Conservation (phyloP, 2,797 vertebrate genomes). For the Lutjanus argentimaculatus region DNA sequence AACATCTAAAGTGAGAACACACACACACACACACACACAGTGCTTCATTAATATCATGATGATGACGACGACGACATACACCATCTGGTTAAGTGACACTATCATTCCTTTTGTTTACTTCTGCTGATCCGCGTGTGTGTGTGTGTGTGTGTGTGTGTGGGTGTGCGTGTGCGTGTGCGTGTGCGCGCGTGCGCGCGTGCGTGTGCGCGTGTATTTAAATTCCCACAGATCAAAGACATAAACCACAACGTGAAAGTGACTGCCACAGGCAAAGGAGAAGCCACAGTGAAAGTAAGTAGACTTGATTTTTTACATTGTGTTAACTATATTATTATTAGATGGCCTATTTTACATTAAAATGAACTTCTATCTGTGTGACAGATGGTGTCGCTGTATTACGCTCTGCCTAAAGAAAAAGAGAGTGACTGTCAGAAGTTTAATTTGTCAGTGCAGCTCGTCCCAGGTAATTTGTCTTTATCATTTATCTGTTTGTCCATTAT, state of each 20-base stretch:
- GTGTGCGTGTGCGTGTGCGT: not conserved
- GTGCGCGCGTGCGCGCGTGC: not conserved
- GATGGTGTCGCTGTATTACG: not conserved
- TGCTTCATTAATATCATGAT: not conserved
- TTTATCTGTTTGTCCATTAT: no score
- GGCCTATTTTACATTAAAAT: not conserved
- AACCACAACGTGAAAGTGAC: conserved; percentile 66
- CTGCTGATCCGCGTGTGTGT: not conserved
- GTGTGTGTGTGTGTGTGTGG: no score
- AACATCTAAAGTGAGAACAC: conserved; percentile 82
- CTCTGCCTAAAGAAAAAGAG: conserved; percentile 29
- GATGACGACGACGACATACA: no score
- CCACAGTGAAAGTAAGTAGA: conserved; percentile 65
- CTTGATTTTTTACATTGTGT: not conserved
- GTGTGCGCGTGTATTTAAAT: conserved; percentile 17
- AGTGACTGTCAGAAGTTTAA: conserved; percentile 86
- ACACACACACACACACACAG: no score
- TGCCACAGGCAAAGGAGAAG: conserved; percentile 73
- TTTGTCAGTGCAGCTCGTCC: conserved; percentile 75
- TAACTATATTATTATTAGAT: not conserved
- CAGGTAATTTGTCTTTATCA: conserved; percentile 61
- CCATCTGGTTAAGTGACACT: no score
- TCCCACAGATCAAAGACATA: conserved; percentile 63
- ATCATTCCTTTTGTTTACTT: not conserved
- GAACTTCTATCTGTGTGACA: not conserved